phyloP scores from a whole-genome alignment of 2,113 vertebrate species.

The Irena cyanogastra region DNA sequence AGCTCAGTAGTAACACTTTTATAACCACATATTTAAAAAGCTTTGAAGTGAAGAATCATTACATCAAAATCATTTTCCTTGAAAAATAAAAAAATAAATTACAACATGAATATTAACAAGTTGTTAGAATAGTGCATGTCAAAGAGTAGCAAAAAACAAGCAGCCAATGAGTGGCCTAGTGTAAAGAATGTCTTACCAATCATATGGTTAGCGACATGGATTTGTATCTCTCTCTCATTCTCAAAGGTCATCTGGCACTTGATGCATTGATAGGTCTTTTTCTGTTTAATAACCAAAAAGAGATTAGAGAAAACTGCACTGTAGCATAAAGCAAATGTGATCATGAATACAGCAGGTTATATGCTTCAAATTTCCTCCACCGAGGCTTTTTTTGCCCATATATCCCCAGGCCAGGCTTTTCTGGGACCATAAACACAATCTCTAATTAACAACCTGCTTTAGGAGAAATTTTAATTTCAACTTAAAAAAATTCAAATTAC shows the following conservation, averaged over 20 bases:
- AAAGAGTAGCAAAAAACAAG: constrained; percentile 3
- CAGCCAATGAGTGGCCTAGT: not conserved
- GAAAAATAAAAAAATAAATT: constrained; percentile 37
- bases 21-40: constrained; percentile 53
- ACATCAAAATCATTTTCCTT: constrained; percentile 42
- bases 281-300: constrained; percentile 78
- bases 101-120: constrained; percentile 45
- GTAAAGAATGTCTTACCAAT: constrained; percentile 84
- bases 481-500: not conserved
- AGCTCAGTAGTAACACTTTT: constrained; percentile 13
- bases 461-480: not conserved
- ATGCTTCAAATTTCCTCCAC: not conserved
- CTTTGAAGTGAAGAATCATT: constrained; percentile 41
- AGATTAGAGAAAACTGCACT: constrained; percentile 49
- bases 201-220: constrained; percentile 99
- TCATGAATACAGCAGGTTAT: not conserved
- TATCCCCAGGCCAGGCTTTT: not conserved
- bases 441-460: not conserved
- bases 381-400: not conserved
- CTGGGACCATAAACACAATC: not conserved
- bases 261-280: constrained; percentile 99
- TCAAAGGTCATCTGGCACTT: constrained; percentile 99
- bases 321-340: constrained; percentile 24
- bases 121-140: not conserved
- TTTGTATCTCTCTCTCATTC: constrained; percentile 97